These are phyloP conservation scores for Palaemon carinicauda DNA, from an alignment of 1,140 invertebrate genomes.

Conservation along the genomic window DNA sequence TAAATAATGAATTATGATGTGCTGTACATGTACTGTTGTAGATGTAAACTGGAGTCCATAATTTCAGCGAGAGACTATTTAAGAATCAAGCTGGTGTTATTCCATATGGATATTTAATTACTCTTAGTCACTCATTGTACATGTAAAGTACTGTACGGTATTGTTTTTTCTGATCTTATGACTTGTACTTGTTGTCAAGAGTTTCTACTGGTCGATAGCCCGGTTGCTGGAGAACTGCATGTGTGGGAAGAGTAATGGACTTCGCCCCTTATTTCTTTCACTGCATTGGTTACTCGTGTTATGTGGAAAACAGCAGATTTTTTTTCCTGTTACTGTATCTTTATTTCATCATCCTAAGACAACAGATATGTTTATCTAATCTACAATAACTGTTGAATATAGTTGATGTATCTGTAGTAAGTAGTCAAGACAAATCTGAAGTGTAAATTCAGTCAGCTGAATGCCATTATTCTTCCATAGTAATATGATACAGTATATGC, in stretches of 20 bases:
- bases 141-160: constrained; percentile 40
- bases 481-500: constrained; percentile 14
- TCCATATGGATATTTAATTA: constrained; percentile 34
- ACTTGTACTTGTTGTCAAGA: constrained; percentile 47
- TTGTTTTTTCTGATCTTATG: constrained; percentile 42
- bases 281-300: neutral
- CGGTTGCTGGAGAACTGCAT: constrained; percentile 31
- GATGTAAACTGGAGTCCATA: constrained; percentile 30
- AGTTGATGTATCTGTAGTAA: no score
- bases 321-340: neutral
- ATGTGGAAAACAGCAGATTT: neutral
- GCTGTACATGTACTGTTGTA: constrained; percentile 32
- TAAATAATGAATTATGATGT: constrained; percentile 1
- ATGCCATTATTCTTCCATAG: constrained; percentile 41
- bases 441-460: neutral
- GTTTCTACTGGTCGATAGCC: constrained; percentile 31
- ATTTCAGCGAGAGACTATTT: constrained; percentile 22
- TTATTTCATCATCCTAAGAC: no score
- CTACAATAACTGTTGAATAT: no score
- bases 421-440: neutral
- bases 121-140: constrained; percentile 41
- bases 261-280: neutral
- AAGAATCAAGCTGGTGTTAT: constrained; percentile 33
- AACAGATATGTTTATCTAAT: no score
- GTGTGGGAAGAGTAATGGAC: constrained; percentile 23